Evolutionary conservation across 2,113 vertebrate species (phyloP).

Genomic region (Chascanopsetta lugubris): DNA sequence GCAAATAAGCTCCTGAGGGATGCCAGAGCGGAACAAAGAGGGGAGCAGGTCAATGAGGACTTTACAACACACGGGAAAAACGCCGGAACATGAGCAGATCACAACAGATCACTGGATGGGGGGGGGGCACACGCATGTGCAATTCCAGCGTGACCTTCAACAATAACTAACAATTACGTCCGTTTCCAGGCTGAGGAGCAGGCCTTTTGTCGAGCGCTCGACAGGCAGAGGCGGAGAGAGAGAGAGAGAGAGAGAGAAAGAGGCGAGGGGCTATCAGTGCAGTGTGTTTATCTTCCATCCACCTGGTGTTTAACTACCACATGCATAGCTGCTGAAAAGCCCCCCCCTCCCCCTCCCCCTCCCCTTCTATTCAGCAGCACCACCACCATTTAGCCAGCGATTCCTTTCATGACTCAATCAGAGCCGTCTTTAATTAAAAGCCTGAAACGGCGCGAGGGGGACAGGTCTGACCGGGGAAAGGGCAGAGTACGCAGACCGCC

Average conservation of each 20-base stretch:
- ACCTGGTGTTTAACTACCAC: conserved; percentile 16
- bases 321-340: conserved; percentile 8
- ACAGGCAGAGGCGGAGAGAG: too few species aligned
- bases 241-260: too few species aligned
- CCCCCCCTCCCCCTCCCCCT: too few species aligned
- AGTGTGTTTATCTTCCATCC: background rate
- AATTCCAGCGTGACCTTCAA: too few species aligned
- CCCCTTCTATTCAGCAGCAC: background rate
- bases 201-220: too few species aligned
- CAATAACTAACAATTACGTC: background rate
- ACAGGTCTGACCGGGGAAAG: too few species aligned
- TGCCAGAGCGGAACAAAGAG: too few species aligned
- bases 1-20: conserved; percentile 88
- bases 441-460: conserved; percentile 20
- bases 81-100: too few species aligned
- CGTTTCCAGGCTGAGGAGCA: background rate
- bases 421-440: conserved; percentile 37
- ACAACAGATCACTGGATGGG: too few species aligned
- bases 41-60: conserved; percentile 1
- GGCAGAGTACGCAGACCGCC: background rate
- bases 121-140: too few species aligned
- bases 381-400: conserved; percentile 4
- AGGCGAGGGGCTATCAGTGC: background rate
- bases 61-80: too few species aligned
- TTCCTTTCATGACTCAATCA: conserved; percentile 13